A percentile compares a stretch with the other conserved stretches of the same genome.
phyloP scores from a whole-genome alignment of 2,888 invertebrate species.

The Drosophila meridiana region DNA sequence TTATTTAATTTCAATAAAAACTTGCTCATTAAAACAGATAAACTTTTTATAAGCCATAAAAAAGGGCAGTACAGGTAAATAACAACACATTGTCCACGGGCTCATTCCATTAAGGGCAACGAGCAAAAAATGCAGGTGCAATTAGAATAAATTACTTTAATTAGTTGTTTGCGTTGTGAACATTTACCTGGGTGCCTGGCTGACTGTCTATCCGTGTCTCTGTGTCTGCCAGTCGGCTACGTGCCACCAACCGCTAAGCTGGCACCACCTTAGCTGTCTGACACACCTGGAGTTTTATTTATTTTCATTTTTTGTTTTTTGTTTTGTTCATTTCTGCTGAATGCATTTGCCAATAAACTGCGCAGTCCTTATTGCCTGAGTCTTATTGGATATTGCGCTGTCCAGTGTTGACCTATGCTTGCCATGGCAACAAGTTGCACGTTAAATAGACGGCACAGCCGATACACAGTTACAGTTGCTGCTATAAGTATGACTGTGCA shows the following conservation, averaged over 20 bases:
- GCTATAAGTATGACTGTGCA: conserved; percentile 24
- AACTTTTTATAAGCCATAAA: background rate
- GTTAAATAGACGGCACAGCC: background rate
- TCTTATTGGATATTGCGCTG: conserved; percentile 16
- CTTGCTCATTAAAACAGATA: background rate
- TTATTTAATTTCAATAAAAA: conserved; percentile 5
- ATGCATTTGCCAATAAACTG: conserved; percentile 47
- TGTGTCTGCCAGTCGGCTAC: too few relatives aligned
- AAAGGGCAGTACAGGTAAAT: background rate
- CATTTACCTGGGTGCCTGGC: conserved; percentile 5
- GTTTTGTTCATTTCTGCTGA: conserved; percentile 2
- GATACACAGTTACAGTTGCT: conserved; percentile 10
- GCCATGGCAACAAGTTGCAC: conserved; percentile 52
- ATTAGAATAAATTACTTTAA: conserved; percentile 66
- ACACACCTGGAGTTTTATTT: conserved; percentile 1
- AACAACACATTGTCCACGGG: conserved; percentile 9
- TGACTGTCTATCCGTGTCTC: background rate
- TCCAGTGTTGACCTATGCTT: conserved; percentile 9
- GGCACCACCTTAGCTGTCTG: background rate
- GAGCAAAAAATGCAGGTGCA: conserved; percentile 41
- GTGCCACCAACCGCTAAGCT: background rate
- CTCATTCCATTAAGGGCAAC: conserved; percentile 37
- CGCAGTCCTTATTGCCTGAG: conserved; percentile 40
- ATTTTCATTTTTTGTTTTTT: background rate
- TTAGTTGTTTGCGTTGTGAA: conserved; percentile 55